Evolutionary conservation across 2,797 vertebrate species (phyloP).

Genomic region (Acridotheres tristis): DNA sequence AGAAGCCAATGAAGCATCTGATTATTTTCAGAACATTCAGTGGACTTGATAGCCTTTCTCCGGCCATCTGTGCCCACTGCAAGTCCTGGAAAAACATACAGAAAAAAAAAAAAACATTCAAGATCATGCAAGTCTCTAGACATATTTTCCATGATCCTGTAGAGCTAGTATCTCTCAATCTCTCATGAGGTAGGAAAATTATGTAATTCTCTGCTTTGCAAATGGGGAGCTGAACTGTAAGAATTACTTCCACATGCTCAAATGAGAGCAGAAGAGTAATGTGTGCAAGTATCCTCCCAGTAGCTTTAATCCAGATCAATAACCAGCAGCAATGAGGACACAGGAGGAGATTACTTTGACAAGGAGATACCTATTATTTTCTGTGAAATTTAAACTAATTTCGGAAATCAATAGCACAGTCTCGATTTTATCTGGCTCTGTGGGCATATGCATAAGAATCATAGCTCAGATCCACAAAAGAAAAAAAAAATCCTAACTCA

Average conservation of each 20-base stretch:
- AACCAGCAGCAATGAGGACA: not conserved
- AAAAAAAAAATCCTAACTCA: not conserved
- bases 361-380: not conserved
- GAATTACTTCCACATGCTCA: not conserved
- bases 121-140: not conserved
- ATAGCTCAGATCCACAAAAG: not conserved
- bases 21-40: constrained; percentile 6
- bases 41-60: not conserved
- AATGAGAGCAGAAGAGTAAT: not conserved
- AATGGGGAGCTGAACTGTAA: not conserved
- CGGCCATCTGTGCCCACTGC: not conserved
- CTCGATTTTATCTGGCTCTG: not conserved
- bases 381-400: not conserved
- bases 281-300: not conserved
- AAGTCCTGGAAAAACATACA: not conserved
- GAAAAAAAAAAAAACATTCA: not conserved
- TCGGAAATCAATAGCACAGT: not conserved
- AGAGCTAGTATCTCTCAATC: not conserved
- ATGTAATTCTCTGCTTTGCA: not conserved
- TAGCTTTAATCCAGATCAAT: not conserved
- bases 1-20: not conserved
- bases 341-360: not conserved
- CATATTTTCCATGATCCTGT: not conserved
- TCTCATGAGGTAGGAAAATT: not conserved
- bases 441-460: fast-evolving